These are phyloP conservation scores for Miniopterus natalensis DNA, from an alignment of 2,113 vertebrate species.

Conservation along the genomic window DNA sequence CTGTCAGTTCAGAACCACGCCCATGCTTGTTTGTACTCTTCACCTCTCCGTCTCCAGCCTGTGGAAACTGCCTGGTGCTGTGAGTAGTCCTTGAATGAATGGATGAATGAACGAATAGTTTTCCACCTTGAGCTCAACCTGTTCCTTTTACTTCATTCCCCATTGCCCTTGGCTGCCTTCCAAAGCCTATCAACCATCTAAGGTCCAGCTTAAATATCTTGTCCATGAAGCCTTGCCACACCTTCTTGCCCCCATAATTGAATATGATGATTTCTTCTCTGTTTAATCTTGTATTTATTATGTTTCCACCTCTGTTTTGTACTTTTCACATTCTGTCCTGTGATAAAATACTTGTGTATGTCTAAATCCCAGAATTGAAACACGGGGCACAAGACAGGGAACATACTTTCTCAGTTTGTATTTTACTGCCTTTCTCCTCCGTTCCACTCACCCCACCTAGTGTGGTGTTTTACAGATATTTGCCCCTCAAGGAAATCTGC, in stretches of 20 bases:
- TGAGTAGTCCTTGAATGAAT: background rate
- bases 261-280: background rate
- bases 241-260: background rate
- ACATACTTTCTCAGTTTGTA: background rate
- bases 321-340: background rate
- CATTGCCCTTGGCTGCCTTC: background rate
- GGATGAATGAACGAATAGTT: background rate
- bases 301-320: background rate
- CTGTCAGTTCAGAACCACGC: background rate
- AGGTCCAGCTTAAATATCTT: background rate
- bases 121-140: background rate
- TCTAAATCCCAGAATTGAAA: background rate
- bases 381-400: rapidly evolving
- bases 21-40: background rate
- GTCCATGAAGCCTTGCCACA: background rate
- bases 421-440: background rate
- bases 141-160: background rate
- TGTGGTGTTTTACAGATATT: background rate
- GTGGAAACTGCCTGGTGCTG: background rate
- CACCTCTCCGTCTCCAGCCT: background rate
- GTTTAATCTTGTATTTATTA: background rate
- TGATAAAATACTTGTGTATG: background rate
- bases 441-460: background rate
- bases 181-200: background rate
- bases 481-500: background rate